Conservation (phyloP, 1,140 invertebrate species). For the Ruditapes philippinarum region DNA sequence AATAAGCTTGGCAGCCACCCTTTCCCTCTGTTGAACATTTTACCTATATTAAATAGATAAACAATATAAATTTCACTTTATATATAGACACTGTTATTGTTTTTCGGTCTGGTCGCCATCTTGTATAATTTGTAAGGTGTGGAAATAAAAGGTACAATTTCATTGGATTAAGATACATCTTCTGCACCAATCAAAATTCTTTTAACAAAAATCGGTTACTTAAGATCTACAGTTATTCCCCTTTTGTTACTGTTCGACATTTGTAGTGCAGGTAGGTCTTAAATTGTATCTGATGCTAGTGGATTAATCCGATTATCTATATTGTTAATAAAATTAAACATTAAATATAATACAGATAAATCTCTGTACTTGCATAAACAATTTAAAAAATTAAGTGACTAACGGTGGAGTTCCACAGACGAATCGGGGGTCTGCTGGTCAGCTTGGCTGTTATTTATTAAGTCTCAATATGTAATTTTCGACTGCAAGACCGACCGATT, state of each 20-base stretch:
- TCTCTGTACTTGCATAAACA: too few species aligned
- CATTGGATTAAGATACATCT: background rate
- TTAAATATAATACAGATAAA: too few species aligned
- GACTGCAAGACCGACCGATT: too few species aligned
- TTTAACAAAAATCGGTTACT: background rate
- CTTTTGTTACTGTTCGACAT: background rate
- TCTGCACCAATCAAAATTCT: background rate
- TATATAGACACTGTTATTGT: conserved; percentile 1
- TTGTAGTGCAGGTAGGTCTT: background rate
- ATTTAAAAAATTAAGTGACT: too few species aligned
- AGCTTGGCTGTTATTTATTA: too few species aligned
- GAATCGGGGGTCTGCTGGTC: too few species aligned
- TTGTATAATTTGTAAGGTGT: conserved; percentile 46
- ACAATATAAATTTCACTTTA: background rate
- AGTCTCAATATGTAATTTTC: too few species aligned
- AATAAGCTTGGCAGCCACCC: conserved; percentile 90
- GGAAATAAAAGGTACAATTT: background rate
- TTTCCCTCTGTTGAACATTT: conserved; percentile 86
- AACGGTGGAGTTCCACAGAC: too few species aligned
- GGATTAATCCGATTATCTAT: too few species aligned
- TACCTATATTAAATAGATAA: background rate
- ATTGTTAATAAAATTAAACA: too few species aligned
- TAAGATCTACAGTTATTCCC: background rate
- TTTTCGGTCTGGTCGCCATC: conserved; percentile 62
- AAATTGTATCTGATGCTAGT: too few species aligned